These are phyloP conservation scores for Acrobasis repandana DNA, from an alignment of 2,888 invertebrate species.

Conservation along the genomic window DNA sequence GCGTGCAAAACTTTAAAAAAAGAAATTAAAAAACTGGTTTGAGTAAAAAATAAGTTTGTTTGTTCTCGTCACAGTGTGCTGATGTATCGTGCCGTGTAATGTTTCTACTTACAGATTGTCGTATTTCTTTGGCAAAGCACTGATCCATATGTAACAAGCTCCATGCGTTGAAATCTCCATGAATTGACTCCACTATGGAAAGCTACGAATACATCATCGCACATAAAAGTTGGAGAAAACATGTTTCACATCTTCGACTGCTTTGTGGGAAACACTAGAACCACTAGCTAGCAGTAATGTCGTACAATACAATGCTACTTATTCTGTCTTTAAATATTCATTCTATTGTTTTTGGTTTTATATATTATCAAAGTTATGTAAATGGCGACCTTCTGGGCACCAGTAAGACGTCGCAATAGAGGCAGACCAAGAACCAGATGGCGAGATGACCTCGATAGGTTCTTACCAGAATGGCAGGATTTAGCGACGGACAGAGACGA, in stretches of 20 bases:
- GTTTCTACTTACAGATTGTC: neutral
- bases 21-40: neutral
- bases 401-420: no score
- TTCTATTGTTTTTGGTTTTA: neutral
- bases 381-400: no score
- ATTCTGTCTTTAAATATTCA: neutral
- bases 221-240: constrained; percentile 17
- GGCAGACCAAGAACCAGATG: no score
- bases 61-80: neutral
- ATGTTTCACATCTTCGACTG: constrained; percentile 2
- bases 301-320: neutral
- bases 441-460: no score
- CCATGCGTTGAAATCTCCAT: constrained; percentile 1
- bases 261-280: constrained; percentile 8
- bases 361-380: no score
- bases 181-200: no score
- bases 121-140: neutral
- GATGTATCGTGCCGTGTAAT: neutral
- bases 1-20: neutral
- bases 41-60: neutral
- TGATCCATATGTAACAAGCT: neutral
- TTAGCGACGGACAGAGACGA: no score
- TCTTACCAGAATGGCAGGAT: no score
- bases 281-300: neutral
- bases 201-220: constrained; percentile 19